Percentiles rank a stretch among this genome's conserved stretches.
Evolutionary conservation across 2,797 vertebrate genomes (phyloP).

Genomic region (Fringilla coelebs): DNA sequence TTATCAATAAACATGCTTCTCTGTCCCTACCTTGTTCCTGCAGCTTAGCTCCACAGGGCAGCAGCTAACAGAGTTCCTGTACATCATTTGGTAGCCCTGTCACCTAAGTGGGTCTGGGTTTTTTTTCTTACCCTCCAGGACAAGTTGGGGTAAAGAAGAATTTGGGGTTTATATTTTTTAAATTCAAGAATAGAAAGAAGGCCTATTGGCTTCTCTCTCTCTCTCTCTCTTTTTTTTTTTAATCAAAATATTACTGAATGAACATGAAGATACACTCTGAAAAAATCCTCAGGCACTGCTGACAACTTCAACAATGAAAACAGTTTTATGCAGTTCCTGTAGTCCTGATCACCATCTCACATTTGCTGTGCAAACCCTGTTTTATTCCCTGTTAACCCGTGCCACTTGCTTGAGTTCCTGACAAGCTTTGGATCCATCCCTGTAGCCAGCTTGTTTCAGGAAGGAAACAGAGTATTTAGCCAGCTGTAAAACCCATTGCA

Average conservation of each 20-base stretch:
- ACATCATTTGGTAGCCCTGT: neutral
- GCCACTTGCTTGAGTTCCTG: neutral
- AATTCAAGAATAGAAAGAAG: neutral
- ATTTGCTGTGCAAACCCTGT: neutral
- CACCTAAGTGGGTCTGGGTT: neutral
- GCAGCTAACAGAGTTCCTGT: neutral
- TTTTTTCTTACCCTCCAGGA: neutral
- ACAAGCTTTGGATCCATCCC: neutral
- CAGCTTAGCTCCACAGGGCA: neutral
- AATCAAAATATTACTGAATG: neutral
- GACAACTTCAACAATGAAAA: neutral
- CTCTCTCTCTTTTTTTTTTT: neutral
- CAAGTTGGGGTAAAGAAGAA: neutral
- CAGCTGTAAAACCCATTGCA: neutral
- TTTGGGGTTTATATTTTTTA: neutral
- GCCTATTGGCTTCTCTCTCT: accelerated
- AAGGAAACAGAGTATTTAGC: neutral
- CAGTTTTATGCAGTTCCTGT: neutral
- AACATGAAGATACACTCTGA: accelerated
- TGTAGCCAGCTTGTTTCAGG: neutral
- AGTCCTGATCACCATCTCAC: neutral
- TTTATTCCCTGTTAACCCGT: neutral
- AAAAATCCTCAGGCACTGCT: neutral
- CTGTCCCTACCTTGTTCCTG: neutral
- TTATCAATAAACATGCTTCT: neutral